phyloP scores from a whole-genome alignment of 2,797 vertebrate genomes.

The Pelodytes ibericus region DNA sequence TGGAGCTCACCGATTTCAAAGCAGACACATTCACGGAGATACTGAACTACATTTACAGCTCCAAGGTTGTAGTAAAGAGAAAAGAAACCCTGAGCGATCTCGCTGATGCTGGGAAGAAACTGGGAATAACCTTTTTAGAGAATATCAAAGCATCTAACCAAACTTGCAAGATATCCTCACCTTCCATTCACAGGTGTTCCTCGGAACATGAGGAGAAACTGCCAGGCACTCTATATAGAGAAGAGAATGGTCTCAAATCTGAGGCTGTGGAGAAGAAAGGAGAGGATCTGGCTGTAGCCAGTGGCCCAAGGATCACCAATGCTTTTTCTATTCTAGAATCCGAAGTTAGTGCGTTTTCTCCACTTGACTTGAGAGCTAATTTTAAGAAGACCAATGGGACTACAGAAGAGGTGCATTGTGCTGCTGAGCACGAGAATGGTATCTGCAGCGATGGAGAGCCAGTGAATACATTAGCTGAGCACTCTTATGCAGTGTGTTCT shows the following conservation, averaged over 20 bases:
- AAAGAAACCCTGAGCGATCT: constrained; percentile 83
- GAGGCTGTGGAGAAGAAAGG: constrained; percentile 78
- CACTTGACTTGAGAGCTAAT: constrained; percentile 78
- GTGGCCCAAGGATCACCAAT: constrained; percentile 94
- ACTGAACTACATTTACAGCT: constrained; percentile 97
- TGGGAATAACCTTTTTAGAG: constrained; percentile 97
- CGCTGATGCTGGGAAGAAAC: constrained; percentile 89
- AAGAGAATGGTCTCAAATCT: constrained; percentile 74
- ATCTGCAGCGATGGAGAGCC: constrained; percentile 78
- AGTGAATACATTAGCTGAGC: constrained; percentile 86
- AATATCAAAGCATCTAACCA: constrained; percentile 78
- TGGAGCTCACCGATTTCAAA: constrained; percentile 94
- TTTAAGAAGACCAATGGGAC: constrained; percentile 81
- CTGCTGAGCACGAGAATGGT: constrained; percentile 65
- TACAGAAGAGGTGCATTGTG: constrained; percentile 67
- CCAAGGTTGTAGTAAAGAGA: constrained; percentile 82
- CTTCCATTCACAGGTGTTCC: constrained; percentile 41
- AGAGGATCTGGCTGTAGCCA: constrained; percentile 82
- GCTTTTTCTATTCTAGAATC: constrained; percentile 96
- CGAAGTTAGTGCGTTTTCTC: constrained; percentile 86
- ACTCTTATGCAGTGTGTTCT: constrained; percentile 88
- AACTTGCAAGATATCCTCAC: constrained; percentile 63
- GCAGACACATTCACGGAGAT: constrained; percentile 96
- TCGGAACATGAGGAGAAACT: constrained; percentile 62
- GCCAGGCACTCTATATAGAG: constrained; percentile 66